phyloP scores from a whole-genome alignment of 2,888 invertebrate species.

The Pachycephus smyrnensis region DNA sequence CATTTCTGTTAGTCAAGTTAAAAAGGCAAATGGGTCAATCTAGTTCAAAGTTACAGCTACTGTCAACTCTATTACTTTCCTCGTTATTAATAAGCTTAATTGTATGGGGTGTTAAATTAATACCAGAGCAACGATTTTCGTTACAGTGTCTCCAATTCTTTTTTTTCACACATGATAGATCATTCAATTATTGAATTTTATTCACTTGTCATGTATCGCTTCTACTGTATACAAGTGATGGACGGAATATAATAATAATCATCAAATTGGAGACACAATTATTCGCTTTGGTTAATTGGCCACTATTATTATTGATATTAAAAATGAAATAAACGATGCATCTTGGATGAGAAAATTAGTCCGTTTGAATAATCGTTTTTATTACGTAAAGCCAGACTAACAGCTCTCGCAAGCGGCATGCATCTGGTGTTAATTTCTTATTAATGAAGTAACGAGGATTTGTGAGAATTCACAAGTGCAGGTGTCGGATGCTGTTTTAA shows the following conservation, averaged over 20 bases:
- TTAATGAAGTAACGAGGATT: conserved; percentile 11
- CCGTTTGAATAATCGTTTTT: conserved; percentile 38
- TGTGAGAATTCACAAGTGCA: neutral
- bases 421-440: conserved; percentile 53
- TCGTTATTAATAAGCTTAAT: conserved; percentile 18
- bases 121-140: conserved; percentile 36
- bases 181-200: neutral
- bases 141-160: conserved; percentile 8
- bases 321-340: conserved; percentile 32
- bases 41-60: conserved; percentile 22
- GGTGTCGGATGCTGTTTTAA: neutral
- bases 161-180: neutral
- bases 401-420: conserved; percentile 53
- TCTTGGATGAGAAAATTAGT: conserved; percentile 43
- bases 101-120: conserved; percentile 39
- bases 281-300: conserved; percentile 6
- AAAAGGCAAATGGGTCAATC: neutral
- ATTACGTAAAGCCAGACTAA: conserved; percentile 47
- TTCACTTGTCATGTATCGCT: neutral
- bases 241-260: neutral
- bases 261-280: neutral
- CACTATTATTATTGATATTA: neutral
- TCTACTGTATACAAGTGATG: neutral
- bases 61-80: conserved; percentile 18
- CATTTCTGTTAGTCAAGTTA: neutral